Base-by-base conservation (phyloP, 1,140 invertebrate species). In the Acromyrmex charruanus region DNA sequence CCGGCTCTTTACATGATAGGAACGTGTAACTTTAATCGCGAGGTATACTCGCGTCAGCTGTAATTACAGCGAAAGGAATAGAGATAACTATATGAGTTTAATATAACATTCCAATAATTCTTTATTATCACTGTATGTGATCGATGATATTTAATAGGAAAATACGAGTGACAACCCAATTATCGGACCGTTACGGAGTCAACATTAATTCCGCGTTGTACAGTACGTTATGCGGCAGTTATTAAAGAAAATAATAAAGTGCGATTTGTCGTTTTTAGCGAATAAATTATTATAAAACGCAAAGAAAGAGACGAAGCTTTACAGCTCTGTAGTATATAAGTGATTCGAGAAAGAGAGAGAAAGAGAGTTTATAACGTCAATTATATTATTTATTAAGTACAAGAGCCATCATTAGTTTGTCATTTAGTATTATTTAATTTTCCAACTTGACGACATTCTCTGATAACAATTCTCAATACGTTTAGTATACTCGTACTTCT, bases 31-130 rank as follows among this genome's bases (percentile, higher is more conserved):
- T 82, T 82, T 59, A 72, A 59, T 72, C 66, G 68, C 53, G 66
- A 49, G 79, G 53, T 82, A 72, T 53, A 35, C 66, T 18, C 79
- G 79, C 66, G 21, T 82, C 66, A 49, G 49, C 51, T 72, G 16
- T 72, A 82, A 82, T 82, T 82, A 82, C 35, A 58, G 77, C 31
- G 44, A 55, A 72, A 72, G 79, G 55, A 39, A 82, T 21, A 51
- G 51, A 82, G 79, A 82, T 72, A 72, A 72, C 79, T 82, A 59
- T 72, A 72, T 72, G 69, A 35, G n/a, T 31, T 53, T 80, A 80
- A 79, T 79, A 21, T 79, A 61, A 25, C 68, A 55, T 55, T 77
- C 21, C 51, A 35, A 81, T 58, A 81, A 69, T 53, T 66, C 61
- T 53, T 80, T 55, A 39, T 21, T 25, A 31, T 35, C 31, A 21